Conservation (phyloP, 30 jellyfish, hydroid and myxozoan genomes). For the Nemopilema nomurai region DNA sequence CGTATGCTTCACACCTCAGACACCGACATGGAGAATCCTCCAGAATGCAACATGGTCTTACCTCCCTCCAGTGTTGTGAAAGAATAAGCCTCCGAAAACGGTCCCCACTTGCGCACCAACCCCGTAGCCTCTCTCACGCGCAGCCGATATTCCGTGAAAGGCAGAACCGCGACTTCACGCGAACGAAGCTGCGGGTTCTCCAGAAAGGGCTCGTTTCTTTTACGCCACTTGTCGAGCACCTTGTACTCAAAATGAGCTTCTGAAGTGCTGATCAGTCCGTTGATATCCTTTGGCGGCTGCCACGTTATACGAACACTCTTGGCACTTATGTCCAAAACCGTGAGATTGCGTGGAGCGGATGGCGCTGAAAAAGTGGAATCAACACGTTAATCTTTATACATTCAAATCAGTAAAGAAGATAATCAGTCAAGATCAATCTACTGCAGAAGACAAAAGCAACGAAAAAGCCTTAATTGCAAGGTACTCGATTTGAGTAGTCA, state of each 20-base stretch:
- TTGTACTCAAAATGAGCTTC: conserved; percentile 25
- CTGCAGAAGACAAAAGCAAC: too few species aligned
- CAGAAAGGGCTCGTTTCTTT: not conserved
- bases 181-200: conserved; percentile 31
- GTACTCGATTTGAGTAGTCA: too few species aligned
- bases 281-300: conserved; percentile 55
- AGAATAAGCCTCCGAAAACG: conserved; percentile 28
- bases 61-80: conserved; percentile 92
- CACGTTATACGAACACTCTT: conserved; percentile 45
- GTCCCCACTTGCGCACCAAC: conserved; percentile 70
- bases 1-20: too few species aligned
- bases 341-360: conserved; percentile 69
- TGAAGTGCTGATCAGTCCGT: conserved; percentile 61
- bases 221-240: conserved; percentile 34
- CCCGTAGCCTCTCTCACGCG: conserved; percentile 83
- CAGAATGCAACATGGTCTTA: conserved; percentile 1
- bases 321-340: conserved; percentile 35
- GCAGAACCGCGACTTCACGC: conserved; percentile 25
- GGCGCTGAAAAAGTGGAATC: conserved; percentile 70
- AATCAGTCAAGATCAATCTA: too few species aligned
- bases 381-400: not conserved
- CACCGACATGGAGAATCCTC: too few species aligned
- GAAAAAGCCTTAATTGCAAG: too few species aligned
- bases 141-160: conserved; percentile 55
- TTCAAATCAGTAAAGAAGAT: too few species aligned